Evolutionary conservation across 2,888 invertebrate genomes (phyloP), one percentile per base, ranked within the genome.

Genomic region (Acanthosepion esculentum): DNA sequence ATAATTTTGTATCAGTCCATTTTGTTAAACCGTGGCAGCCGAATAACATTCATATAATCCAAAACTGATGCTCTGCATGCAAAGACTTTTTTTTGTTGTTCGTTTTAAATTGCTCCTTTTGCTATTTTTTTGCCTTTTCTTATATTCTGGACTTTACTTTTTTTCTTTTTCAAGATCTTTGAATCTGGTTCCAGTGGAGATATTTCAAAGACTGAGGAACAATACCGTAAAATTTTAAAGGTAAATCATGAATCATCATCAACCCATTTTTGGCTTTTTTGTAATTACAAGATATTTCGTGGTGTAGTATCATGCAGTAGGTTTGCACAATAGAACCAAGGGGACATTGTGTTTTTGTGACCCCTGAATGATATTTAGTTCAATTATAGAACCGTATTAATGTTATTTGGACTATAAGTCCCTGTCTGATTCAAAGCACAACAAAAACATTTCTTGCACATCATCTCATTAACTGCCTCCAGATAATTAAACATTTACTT

Each of bases 151-250:
- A 10, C 78, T 94, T 92, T 93, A 59, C 93, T 48, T 29, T 41
- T 94, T 91, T 94, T 12, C 53, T 92, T 94, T 95, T 95, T 48
- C 95, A 96, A 23, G 96, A 95, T 95, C 48, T 96, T 96, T 96
- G 96, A 95, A 93, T 95, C 95, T 92, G 95, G 95, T 48, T 48
- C 50, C n/a, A 96, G 95, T 94, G 94, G 94, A 91, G 95, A 94
- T 78, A 95, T 96, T 94, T 95, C 95, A 55, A 95, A 95, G 18
- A 95, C 96, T 41, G 95, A 96, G 50, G 96, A 95, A 64, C 95
- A 96, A 50, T 96, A 96, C 93, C 96, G 96, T 94, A 95, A 95
- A 59, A 94, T 96, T 20, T 94, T 96, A 10, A 96, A 96, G 96
- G 96, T 96, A 95, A 92, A 93, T n/a, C 50, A 3, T 64, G 23